Base-by-base conservation (phyloP, 1,140 invertebrate species). In the Drosophila rufa region DNA sequence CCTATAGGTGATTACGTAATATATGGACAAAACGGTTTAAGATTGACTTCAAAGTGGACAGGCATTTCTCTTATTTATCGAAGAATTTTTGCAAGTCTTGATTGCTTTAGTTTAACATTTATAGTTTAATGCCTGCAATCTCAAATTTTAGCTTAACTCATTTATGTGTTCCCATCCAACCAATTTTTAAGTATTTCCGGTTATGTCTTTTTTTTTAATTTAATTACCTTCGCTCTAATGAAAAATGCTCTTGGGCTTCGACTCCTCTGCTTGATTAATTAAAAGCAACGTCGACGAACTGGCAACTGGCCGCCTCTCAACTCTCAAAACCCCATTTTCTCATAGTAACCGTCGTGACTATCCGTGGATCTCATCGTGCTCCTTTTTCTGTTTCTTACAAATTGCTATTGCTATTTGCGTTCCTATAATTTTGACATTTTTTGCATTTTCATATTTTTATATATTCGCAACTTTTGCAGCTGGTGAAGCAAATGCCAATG, bases 401-500 rank as follows among this genome's bases (percentile, higher is more conserved):
- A 17, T 50, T 27, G 19, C 27, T 36, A 14, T 42, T 33, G 17
- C 14, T 12, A 40, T 25, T 40, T 7, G 19, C 25, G 7, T 33
- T 19, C 27, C 25, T 42, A 48, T 43, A 42, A 40, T 25, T 36
- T 57, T 15, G 22, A 25, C 3, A 25, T 22, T 15, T 36, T 66
- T 43, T 33, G 22, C 25, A 68, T 30, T 46, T 22, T 17, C 40
- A 53, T 12, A 22, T 38, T 55, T 36, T 19, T 25, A 25, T 3
- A 55, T n/a, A n/a, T 40, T 56, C 0, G 19, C n/a, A 59, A 48
- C 19, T 38, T 42, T 30, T 48, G 71, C 73, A 61, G 59, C 51
- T 68, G 43, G 46, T 17, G 27, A 33, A 46, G 36, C 53, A 85
- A 85, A 85, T 86, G 48, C 66, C 79, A 85, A 82, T 86, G 68